Base-by-base conservation (phyloP, 2,888 invertebrate species). In the Leptopilina syphax region DNA sequence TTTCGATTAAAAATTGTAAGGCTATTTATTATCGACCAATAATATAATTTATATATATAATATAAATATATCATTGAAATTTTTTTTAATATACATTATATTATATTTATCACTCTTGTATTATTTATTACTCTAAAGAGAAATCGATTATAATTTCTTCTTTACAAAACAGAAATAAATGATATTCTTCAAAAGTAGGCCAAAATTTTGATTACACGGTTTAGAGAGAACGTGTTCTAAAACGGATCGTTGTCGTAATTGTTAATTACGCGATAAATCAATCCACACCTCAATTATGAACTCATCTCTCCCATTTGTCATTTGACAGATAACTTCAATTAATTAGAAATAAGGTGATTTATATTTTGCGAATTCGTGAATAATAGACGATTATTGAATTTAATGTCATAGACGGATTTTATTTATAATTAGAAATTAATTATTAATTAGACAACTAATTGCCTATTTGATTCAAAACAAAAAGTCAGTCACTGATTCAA, bases 231-330 rank as follows among this genome's bases (percentile, higher is more conserved):
- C 50, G 50, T 50, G 44, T 13, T 57, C 34, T 68, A 57, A 57
- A 78, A 79, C 63, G 50, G 70, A 63, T 18, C 76, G 70, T 79
- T 57, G 63, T 77, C 76, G 50, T 89, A 86, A 88, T 88, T 86
- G 86, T 88, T 87, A 87, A 89, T 90, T 86, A 87, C 80, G 83
- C 80, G 86, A 85, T 89, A 89, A 88, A 89, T 90, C 88, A 87
- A 88, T 88, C 84, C 83, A 82, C 82, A 83, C 68, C 81, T 83
- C 86, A 87, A 89, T 90, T 87, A 88, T 83, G 85, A 86, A 80
- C 77, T 79, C 84, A 85, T 84, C 84, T 82, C 79, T 82, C 81
- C 76, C 80, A 81, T 85, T 84, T 68, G 50, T 50, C 68, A 41
- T 68, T 68, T 68, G 67, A 44, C 68, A 70, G 54, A 10, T 24